Percentiles rank a stretch among this genome's conserved stretches.
Conservation (phyloP, 2,113 vertebrate species). For the Myotis brandtii region DNA sequence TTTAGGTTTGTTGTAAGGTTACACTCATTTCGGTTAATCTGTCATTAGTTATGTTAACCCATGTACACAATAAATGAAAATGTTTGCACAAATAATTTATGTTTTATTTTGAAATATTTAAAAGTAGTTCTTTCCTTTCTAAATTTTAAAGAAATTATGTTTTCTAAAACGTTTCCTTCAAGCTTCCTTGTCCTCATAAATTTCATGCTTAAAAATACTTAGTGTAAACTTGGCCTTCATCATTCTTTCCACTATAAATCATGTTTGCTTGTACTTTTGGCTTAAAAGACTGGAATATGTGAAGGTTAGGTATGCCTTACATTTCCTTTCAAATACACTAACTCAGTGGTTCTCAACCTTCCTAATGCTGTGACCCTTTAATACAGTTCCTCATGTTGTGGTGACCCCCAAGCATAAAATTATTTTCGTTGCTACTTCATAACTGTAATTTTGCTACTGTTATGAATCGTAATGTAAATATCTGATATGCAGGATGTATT, state of each 20-base stretch:
- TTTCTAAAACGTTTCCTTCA: neutral
- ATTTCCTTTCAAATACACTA: constrained; percentile 9
- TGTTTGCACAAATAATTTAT: neutral
- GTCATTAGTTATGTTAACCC: neutral
- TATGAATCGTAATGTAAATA: no score
- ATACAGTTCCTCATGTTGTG: no score
- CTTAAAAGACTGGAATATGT: neutral
- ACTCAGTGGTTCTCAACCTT: no score
- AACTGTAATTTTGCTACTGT: no score
- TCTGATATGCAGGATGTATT: no score
- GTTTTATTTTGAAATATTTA: constrained; percentile 27
- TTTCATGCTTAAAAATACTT: neutral
- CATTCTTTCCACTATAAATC: neutral
- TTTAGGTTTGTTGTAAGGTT: neutral
- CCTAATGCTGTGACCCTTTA: no score
- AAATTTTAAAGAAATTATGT: constrained; percentile 5
- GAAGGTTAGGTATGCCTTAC: neutral
- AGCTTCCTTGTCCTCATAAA: neutral
- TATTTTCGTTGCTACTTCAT: no score
- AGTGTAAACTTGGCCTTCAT: neutral
- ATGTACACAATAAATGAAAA: neutral
- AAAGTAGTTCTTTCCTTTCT: neutral
- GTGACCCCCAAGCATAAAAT: no score
- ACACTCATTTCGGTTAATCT: neutral
- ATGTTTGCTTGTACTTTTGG: neutral